A percentile compares a stretch with the other conserved stretches of the same genome.
Evolutionary conservation across 2,113 vertebrate genomes (phyloP).

Genomic region (Saguinus imperator): DNA sequence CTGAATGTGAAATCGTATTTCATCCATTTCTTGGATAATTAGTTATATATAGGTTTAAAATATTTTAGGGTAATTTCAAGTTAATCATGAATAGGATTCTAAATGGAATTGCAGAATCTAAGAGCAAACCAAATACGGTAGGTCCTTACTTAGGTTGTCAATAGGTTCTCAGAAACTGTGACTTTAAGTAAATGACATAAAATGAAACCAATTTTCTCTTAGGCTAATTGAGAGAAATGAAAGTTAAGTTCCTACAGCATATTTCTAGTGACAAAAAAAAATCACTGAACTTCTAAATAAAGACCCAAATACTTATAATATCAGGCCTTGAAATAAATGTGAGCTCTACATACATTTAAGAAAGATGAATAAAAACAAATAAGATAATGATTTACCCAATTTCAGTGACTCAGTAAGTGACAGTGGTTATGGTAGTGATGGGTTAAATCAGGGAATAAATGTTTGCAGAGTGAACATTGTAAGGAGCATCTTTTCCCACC

Average conservation of each 20-base stretch:
- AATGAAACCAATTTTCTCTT: not conserved
- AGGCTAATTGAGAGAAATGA: not conserved
- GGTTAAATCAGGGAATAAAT: not conserved
- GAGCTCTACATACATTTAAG: not conserved
- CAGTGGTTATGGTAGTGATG: not conserved
- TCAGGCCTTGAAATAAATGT: not conserved
- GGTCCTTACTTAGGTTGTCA: not conserved
- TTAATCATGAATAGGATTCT: not conserved
- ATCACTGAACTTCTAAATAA: not conserved
- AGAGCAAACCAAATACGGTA: not conserved
- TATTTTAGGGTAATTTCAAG: slow-evolving; percentile 35
- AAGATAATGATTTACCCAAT: not conserved
- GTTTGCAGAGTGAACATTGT: not conserved
- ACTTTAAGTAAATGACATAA: not conserved
- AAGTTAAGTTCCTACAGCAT: not conserved
- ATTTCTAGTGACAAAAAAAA: not conserved
- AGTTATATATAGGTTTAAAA: not conserved
- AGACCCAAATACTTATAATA: not conserved
- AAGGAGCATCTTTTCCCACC: not conserved
- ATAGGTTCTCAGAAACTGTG: not conserved
- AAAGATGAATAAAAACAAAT: not conserved
- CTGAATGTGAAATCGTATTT: slow-evolving; percentile 39
- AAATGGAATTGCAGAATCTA: not conserved
- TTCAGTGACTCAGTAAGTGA: not conserved
- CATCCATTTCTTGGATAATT: slow-evolving; percentile 34